These are phyloP conservation scores for Frankliniella fusca DNA, from an alignment of 2,888 invertebrate species.

Conservation along the genomic window DNA sequence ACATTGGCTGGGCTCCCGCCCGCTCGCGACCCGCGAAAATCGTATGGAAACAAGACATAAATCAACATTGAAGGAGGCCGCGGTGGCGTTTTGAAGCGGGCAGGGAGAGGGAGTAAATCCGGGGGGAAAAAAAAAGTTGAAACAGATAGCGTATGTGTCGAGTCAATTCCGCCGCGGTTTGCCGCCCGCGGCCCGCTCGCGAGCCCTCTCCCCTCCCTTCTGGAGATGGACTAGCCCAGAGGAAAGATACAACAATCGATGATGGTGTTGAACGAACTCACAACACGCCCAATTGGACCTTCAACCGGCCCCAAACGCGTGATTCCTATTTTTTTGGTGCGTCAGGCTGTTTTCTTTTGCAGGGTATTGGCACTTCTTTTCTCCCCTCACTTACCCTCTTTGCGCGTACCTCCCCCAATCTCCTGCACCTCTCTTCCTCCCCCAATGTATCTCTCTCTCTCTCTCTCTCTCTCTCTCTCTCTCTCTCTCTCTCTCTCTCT, in stretches of 20 bases:
- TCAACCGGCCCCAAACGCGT: not conserved
- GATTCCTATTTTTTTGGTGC: not conserved
- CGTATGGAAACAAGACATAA: not conserved
- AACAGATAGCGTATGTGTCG: conserved; percentile 5
- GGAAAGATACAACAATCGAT: not conserved
- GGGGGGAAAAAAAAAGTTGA: not conserved
- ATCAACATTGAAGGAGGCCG: not conserved
- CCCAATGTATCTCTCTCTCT: not conserved
- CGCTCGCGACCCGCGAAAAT: not conserved
- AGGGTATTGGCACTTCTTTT: conserved; percentile 26
- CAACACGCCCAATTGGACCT: not conserved
- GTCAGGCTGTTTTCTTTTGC: conserved; percentile 1
- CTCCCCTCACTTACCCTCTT: conserved; percentile 12
- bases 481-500: not conserved
- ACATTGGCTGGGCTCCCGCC: no score
- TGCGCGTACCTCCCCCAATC: conserved; percentile 6
- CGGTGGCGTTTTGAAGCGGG: not conserved
- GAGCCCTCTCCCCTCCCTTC: not conserved
- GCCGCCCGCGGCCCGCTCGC: not conserved
- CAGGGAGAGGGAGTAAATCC: not conserved
- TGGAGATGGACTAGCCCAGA: not conserved
- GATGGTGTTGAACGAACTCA: not conserved
- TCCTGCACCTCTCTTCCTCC: not conserved
- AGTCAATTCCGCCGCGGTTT: not conserved
- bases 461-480: conserved; percentile 15